Conservation (phyloP, 2,113 vertebrate species). For the Perccottus glenii region DNA sequence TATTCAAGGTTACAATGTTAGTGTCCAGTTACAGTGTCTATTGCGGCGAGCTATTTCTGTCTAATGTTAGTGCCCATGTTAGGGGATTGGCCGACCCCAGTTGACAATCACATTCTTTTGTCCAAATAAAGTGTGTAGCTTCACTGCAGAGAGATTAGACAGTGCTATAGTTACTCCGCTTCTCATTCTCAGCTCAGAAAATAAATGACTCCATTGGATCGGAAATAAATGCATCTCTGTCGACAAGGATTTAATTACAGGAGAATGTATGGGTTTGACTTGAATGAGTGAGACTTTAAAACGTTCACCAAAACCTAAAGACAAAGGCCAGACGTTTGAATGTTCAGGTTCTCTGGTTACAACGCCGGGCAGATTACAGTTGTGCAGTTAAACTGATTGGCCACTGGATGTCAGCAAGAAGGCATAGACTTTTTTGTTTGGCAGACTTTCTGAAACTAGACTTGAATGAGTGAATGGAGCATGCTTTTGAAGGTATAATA, state of each 20-base stretch:
- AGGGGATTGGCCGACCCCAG: slow-evolving; percentile 69
- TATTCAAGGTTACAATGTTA: slow-evolving; percentile 42
- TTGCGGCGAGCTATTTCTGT: slow-evolving; percentile 74
- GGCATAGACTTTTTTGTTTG: slow-evolving; percentile 25
- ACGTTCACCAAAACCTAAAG: background rate
- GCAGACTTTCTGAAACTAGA: slow-evolving; percentile 18
- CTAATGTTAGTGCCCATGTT: slow-evolving; percentile 78
- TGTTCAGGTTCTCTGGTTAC: background rate
- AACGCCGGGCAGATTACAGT: too few relatives aligned
- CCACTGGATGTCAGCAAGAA: slow-evolving; percentile 72
- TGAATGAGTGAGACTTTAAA: background rate
- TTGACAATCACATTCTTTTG: slow-evolving; percentile 68
- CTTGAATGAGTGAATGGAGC: slow-evolving; percentile 8
- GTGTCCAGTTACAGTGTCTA: slow-evolving; percentile 68
- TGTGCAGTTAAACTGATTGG: slow-evolving; percentile 43
- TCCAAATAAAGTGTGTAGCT: slow-evolving; percentile 63
- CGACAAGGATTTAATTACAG: background rate
- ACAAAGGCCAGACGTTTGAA: background rate
- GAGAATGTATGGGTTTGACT: background rate
- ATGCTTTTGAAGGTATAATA: too few relatives aligned
- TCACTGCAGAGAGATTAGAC: slow-evolving; percentile 37
- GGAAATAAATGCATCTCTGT: background rate
- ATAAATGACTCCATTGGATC: slow-evolving; percentile 1
- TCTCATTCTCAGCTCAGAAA: slow-evolving; percentile 9
- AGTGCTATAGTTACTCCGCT: slow-evolving; percentile 36